These are phyloP conservation scores for Temnothorax ravouxi DNA, from an alignment of 2,888 invertebrate genomes.

Conservation along the genomic window DNA sequence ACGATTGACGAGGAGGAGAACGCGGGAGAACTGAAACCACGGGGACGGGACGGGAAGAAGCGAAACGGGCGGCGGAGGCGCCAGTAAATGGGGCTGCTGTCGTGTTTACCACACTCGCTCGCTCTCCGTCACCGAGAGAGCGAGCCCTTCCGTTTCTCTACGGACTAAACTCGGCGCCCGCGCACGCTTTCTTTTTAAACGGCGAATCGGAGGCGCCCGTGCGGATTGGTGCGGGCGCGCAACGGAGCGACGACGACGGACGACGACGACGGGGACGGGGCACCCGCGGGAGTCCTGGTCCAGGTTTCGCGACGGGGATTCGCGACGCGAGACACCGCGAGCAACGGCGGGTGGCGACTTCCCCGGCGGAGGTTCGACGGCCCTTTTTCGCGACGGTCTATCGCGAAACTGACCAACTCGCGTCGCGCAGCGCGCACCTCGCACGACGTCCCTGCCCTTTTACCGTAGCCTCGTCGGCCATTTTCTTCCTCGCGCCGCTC, in stretches of 20 bases:
- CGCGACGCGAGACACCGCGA: slow-evolving; percentile 49
- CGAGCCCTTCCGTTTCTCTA: slow-evolving; percentile 78
- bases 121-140: slow-evolving; percentile 8
- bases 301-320: slow-evolving; percentile 26
- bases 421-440: slow-evolving; percentile 78
- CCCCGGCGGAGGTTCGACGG: slow-evolving; percentile 46
- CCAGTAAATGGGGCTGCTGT: slow-evolving; percentile 62
- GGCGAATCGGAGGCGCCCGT: slow-evolving; percentile 65
- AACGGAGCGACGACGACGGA: slow-evolving; percentile 27
- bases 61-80: slow-evolving; percentile 37
- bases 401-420: slow-evolving; percentile 75
- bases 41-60: slow-evolving; percentile 14
- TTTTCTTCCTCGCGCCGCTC: slow-evolving; percentile 83
- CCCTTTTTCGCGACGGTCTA: slow-evolving; percentile 61
- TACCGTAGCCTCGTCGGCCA: slow-evolving; percentile 85
- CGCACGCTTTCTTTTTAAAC: slow-evolving; percentile 78
- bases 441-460: slow-evolving; percentile 86
- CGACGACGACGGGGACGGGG: slow-evolving; percentile 8
- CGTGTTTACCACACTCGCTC: slow-evolving; percentile 81
- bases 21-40: slow-evolving; percentile 45
- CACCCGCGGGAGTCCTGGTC: slow-evolving; percentile 38
- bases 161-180: slow-evolving; percentile 77
- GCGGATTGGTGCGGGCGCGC: slow-evolving; percentile 12
- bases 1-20: background rate
- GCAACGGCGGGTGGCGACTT: slow-evolving; percentile 26